These are phyloP conservation scores for Coreoperca whiteheadi DNA, from an alignment of 2,113 vertebrate species.

Conservation along the genomic window DNA sequence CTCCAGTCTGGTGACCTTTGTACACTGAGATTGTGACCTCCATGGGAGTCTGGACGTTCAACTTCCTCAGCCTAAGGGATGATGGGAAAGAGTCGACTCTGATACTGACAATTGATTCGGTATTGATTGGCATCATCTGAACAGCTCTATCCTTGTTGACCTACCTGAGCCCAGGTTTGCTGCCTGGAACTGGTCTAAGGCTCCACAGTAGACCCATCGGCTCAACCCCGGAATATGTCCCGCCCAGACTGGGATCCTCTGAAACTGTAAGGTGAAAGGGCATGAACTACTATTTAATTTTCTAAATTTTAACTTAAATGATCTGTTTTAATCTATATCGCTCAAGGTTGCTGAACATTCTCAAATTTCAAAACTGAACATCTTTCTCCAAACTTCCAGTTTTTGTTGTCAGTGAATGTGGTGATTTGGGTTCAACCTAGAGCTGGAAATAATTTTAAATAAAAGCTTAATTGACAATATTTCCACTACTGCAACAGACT, in stretches of 20 bases:
- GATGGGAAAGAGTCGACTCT: background rate
- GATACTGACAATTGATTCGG: background rate
- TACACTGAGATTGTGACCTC: conserved; percentile 78
- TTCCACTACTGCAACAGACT: too few relatives aligned
- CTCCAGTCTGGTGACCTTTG: conserved; percentile 65
- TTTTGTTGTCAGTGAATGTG: too few relatives aligned
- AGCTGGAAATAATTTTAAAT: too few relatives aligned
- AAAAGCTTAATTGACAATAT: too few relatives aligned
- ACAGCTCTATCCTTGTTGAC: background rate
- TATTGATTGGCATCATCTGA: background rate
- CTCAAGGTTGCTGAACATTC: too few relatives aligned
- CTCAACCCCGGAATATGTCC: conserved; percentile 81
- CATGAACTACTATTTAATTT: background rate
- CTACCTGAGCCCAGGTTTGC: conserved; percentile 79
- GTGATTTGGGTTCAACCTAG: too few relatives aligned
- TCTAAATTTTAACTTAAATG: background rate
- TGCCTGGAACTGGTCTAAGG: conserved; percentile 80
- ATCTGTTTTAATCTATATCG: too few relatives aligned
- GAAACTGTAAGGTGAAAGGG: conserved; percentile 60
- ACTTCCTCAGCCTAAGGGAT: conserved; percentile 78
- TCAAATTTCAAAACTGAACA: too few relatives aligned
- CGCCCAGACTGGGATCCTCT: conserved; percentile 76
- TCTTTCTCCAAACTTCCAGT: too few relatives aligned
- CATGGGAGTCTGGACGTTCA: conserved; percentile 70
- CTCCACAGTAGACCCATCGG: conserved; percentile 86